A percentile compares a stretch with the other conserved stretches of the same genome.
Evolutionary conservation across 2,888 invertebrate genomes (phyloP).

Genomic region (Sesia apiformis): DNA sequence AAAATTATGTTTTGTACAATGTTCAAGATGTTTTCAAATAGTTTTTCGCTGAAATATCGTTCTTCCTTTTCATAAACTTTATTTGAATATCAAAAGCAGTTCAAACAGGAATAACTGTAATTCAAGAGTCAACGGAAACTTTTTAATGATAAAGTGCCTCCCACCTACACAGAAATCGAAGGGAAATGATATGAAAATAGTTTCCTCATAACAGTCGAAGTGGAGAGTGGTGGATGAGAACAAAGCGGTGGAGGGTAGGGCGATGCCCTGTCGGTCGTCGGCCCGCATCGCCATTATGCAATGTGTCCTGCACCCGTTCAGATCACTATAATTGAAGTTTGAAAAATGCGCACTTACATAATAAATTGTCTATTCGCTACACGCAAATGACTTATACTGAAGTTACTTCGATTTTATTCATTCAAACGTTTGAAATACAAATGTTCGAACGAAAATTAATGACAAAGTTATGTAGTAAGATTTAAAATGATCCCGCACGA

Average conservation of each 20-base stretch:
- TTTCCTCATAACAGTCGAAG: constrained; percentile 27
- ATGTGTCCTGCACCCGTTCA: not conserved
- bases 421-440: no score
- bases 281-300: constrained; percentile 3
- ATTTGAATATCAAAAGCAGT: constrained; percentile 31
- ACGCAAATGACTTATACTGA: no score
- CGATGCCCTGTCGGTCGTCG: constrained; percentile 17
- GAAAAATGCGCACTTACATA: not conserved
- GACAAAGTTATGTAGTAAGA: no score
- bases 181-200: constrained; percentile 36
- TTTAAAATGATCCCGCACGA: no score
- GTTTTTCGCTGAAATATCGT: no score
- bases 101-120: constrained; percentile 28
- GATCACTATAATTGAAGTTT: not conserved
- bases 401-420: no score
- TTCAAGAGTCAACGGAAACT: constrained; percentile 25
- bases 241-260: constrained; percentile 15
- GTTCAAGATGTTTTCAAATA: no score
- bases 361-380: no score
- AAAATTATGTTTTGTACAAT: no score
- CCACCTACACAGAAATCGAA: constrained; percentile 5
- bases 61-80: no score
- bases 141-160: constrained; percentile 24
- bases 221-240: constrained; percentile 14
- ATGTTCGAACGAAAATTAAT: no score